Conservation (phyloP, 2,113 vertebrate genomes). For the Hippocampus zosterae region DNA sequence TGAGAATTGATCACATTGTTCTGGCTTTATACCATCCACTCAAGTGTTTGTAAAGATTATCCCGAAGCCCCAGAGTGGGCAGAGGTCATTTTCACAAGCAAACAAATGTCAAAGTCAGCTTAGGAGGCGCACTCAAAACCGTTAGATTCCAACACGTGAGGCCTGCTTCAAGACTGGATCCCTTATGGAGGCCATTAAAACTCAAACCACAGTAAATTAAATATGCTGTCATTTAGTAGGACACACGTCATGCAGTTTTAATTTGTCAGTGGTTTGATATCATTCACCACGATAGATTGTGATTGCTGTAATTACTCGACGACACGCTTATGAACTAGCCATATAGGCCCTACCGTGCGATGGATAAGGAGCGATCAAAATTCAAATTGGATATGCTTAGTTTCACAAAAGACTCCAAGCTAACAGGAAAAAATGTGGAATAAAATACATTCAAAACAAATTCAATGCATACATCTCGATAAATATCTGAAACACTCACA, state of each 20-base stretch:
- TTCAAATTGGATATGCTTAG: conserved; percentile 7
- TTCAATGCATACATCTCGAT: conserved; percentile 32
- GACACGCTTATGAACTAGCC: conserved; percentile 11
- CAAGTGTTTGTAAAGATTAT: not conserved
- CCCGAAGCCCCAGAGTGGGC: not conserved
- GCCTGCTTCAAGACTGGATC: not conserved
- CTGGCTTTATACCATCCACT: not conserved
- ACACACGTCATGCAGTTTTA: conserved; percentile 26
- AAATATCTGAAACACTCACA: conserved; percentile 53
- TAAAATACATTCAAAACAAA: not conserved
- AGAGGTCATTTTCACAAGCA: not conserved
- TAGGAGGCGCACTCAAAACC: not conserved
- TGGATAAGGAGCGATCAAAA: conserved; percentile 1
- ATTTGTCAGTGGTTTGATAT: conserved; percentile 29
- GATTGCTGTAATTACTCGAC: conserved; percentile 28
- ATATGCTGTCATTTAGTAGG: not conserved
- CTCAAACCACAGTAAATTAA: conserved; percentile 11
- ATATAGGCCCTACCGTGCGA: not conserved
- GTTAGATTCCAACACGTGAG: not conserved
- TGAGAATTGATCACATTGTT: not conserved
- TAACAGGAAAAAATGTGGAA: not conserved
- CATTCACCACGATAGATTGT: conserved; percentile 24
- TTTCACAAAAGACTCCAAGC: conserved; percentile 4
- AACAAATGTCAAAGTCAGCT: conserved; percentile 1
- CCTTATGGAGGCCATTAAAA: not conserved